A percentile compares a stretch with the other conserved stretches of the same genome.
phyloP scores from a whole-genome alignment of 2,113 vertebrate genomes.

The Pyxicephalus adspersus region DNA sequence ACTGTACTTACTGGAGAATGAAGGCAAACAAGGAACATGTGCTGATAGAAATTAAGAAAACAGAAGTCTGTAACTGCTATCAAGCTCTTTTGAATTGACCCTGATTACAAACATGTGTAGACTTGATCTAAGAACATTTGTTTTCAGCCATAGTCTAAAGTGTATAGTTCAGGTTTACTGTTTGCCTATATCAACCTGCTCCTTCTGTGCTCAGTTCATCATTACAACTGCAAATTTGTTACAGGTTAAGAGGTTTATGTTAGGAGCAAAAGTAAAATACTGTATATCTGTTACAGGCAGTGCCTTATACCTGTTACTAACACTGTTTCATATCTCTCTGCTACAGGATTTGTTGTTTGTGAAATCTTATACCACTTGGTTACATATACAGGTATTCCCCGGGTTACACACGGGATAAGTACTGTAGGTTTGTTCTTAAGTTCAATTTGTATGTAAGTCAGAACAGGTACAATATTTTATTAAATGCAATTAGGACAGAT shows the following conservation, averaged over 20 bases:
- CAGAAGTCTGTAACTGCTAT: not conserved
- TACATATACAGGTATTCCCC: too few species aligned
- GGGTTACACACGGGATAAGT: too few species aligned
- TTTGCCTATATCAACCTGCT: not conserved
- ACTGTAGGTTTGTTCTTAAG: too few species aligned
- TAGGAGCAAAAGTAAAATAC: not conserved
- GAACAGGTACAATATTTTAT: too few species aligned
- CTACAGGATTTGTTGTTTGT: too few species aligned
- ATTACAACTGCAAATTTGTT: not conserved
- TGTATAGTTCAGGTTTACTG: conserved; percentile 9
- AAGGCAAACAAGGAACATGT: conserved; percentile 41
- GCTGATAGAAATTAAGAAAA: conserved; percentile 16
- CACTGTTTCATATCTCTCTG: too few species aligned
- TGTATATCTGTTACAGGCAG: too few species aligned
- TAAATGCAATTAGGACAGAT: too few species aligned
- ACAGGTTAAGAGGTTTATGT: not conserved
- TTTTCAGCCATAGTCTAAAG: too few species aligned
- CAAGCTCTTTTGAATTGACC: conserved; percentile 14
- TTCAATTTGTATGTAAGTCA: too few species aligned
- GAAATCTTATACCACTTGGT: too few species aligned
- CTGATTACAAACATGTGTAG: conserved; percentile 51
- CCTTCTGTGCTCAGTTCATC: not conserved
- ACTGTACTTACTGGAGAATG: conserved; percentile 32
- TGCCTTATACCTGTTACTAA: too few species aligned
- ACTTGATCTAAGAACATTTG: conserved; percentile 28